These are phyloP conservation scores for Epirrhoe alternata DNA, from an alignment of 2,888 invertebrate species.

Conservation along the genomic window DNA sequence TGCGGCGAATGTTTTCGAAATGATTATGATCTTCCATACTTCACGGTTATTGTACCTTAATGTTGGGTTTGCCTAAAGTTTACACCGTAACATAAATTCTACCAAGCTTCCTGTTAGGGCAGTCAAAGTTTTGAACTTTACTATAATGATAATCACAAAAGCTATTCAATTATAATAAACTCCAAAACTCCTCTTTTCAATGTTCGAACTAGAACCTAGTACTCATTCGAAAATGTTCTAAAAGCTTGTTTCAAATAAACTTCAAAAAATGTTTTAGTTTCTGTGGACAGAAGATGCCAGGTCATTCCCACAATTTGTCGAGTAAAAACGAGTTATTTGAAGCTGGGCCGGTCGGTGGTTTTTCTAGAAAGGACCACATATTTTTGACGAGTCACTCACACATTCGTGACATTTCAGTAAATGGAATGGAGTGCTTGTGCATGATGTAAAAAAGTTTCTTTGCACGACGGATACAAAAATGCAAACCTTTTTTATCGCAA, in stretches of 20 bases:
- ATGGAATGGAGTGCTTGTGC: constrained; percentile 16
- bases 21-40: constrained; percentile 6
- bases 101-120: not conserved
- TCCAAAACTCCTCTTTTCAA: not conserved
- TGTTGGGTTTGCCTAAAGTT: constrained; percentile 1
- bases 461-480: not conserved
- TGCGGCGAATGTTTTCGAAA: constrained; percentile 16
- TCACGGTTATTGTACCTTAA: constrained; percentile 10
- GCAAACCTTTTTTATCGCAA: not conserved
- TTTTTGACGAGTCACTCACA: constrained; percentile 19
- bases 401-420: constrained; percentile 17
- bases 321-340: not conserved
- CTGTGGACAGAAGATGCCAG: not conserved
- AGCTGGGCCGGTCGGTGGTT: not conserved
- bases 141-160: constrained; percentile 4
- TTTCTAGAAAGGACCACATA: constrained; percentile 3
- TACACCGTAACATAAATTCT: constrained; percentile 4
- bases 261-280: not conserved
- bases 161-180: not conserved
- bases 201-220: not conserved
- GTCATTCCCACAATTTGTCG: not conserved
- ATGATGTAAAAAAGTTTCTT: constrained; percentile 19
- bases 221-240: not conserved
- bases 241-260: not conserved
- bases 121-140: constrained; percentile 4